Conservation (phyloP, 30 jellyfish, hydroid and myxozoan species). For the Rhopilema esculentum region DNA sequence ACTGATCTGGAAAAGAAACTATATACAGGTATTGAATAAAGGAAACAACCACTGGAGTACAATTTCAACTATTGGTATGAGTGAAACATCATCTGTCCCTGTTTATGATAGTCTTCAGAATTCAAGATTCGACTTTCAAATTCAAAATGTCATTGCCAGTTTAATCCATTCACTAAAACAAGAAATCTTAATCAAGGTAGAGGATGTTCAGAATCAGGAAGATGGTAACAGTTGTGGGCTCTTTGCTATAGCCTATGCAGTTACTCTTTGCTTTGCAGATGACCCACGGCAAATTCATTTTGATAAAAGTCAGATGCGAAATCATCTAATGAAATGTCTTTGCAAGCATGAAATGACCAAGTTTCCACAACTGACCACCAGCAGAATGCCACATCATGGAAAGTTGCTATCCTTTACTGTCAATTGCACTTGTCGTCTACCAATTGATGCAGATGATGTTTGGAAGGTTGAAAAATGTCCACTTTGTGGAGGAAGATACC, state of each 20-base stretch:
- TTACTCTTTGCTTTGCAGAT: constrained; percentile 23
- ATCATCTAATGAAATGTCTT: not conserved
- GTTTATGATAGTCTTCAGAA: not conserved
- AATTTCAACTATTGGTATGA: not conserved
- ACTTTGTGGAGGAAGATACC: too few relatives aligned
- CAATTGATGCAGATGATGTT: too few relatives aligned
- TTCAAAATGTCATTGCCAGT: not conserved
- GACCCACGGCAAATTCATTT: constrained; percentile 25
- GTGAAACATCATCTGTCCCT: not conserved
- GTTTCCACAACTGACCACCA: not conserved
- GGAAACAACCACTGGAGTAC: constrained; percentile 10
- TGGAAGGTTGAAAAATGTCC: too few relatives aligned
- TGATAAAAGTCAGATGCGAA: constrained; percentile 2
- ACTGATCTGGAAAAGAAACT: constrained; percentile 6
- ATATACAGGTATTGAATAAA: constrained; percentile 2
- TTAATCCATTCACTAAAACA: not conserved
- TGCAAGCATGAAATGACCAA: not conserved
- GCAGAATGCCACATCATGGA: too few relatives aligned
- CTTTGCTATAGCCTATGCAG: constrained; percentile 38
- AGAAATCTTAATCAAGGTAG: not conserved
- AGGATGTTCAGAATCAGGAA: constrained; percentile 15
- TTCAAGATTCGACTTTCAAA: not conserved
- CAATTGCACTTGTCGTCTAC: too few relatives aligned
- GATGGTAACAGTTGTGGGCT: constrained; percentile 20
- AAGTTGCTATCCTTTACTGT: too few relatives aligned